Percentiles rank a stretch among this genome's conserved stretches.
Conservation (phyloP, 2,113 vertebrate species). For the Thalassoma bifasciatum region DNA sequence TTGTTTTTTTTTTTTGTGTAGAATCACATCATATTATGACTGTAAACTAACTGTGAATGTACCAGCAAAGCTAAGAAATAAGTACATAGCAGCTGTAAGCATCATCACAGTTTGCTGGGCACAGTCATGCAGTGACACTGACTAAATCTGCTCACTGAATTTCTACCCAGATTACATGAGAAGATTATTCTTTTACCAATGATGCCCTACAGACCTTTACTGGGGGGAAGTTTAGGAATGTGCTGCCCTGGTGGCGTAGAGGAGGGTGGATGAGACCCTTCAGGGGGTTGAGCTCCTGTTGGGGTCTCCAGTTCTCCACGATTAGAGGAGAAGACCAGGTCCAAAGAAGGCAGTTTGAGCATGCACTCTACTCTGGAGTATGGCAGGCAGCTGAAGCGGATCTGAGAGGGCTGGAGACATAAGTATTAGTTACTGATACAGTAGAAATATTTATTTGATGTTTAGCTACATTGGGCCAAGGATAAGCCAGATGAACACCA, state of each 20-base stretch:
- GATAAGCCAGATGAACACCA: too few relatives aligned
- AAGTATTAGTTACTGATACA: background rate
- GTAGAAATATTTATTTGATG: too few relatives aligned
- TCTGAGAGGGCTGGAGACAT: slow-evolving; percentile 92
- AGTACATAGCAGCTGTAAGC: too few relatives aligned
- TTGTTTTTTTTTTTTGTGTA: too few relatives aligned
- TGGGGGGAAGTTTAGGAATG: slow-evolving; percentile 81
- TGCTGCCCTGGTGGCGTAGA: slow-evolving; percentile 82
- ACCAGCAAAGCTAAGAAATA: too few relatives aligned
- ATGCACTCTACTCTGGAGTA: slow-evolving; percentile 98
- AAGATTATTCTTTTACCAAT: background rate
- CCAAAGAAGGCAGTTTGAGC: slow-evolving; percentile 96
- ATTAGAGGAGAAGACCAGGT: slow-evolving; percentile 98
- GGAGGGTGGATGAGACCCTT: slow-evolving; percentile 77
- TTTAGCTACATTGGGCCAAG: too few relatives aligned
- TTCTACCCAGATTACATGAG: background rate
- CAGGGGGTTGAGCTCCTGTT: slow-evolving; percentile 81
- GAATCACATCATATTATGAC: too few relatives aligned
- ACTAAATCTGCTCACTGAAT: too few relatives aligned
- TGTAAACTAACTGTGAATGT: too few relatives aligned
- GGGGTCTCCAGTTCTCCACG: slow-evolving; percentile 93
- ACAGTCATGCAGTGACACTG: too few relatives aligned
- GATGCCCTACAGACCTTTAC: slow-evolving; percentile 85
- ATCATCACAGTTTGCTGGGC: too few relatives aligned
- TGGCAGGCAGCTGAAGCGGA: slow-evolving; percentile 97